Percentiles rank a stretch among this genome's conserved stretches.
Conservation (phyloP, 2,797 vertebrate genomes). For the Mallotus villosus region DNA sequence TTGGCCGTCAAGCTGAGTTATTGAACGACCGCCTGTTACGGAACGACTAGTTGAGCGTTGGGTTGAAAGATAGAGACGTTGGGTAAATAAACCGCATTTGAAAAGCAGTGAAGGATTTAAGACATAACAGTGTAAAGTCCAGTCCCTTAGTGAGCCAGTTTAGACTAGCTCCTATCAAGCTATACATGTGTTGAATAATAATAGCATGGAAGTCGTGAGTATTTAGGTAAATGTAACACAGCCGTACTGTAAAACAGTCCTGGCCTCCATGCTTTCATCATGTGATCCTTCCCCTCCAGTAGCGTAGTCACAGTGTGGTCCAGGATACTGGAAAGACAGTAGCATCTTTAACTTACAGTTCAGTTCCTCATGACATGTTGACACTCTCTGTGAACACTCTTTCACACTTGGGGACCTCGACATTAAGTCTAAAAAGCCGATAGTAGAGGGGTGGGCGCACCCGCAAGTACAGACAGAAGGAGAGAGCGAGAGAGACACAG, state of each 20-base stretch:
- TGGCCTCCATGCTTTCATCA: not conserved
- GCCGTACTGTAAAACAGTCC: not conserved
- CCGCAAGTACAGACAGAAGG: too few relatives aligned
- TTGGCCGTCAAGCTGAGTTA: constrained; percentile 14
- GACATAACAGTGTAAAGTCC: not conserved
- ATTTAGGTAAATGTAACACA: not conserved
- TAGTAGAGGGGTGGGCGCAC: too few relatives aligned
- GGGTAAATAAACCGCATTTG: not conserved
- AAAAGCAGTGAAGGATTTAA: not conserved
- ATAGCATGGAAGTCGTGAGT: too few relatives aligned
- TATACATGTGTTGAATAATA: not conserved
- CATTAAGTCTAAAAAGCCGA: too few relatives aligned
- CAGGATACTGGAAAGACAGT: too few relatives aligned
- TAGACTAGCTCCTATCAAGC: not conserved
- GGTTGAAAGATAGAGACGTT: not conserved
- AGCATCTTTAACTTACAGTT: too few relatives aligned
- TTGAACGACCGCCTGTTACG: constrained; percentile 9
- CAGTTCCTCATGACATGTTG: too few relatives aligned
- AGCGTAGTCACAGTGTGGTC: too few relatives aligned
- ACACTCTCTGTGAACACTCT: too few relatives aligned
- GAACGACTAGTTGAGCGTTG: not conserved
- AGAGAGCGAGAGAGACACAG: too few relatives aligned
- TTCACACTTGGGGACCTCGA: too few relatives aligned
- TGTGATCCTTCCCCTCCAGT: too few relatives aligned
- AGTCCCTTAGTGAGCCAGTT: not conserved